A percentile compares a stretch with the other conserved stretches of the same genome.
These are phyloP conservation scores for Isotomurus palustris DNA, from an alignment of 2,888 invertebrate species.

Conservation along the genomic window DNA sequence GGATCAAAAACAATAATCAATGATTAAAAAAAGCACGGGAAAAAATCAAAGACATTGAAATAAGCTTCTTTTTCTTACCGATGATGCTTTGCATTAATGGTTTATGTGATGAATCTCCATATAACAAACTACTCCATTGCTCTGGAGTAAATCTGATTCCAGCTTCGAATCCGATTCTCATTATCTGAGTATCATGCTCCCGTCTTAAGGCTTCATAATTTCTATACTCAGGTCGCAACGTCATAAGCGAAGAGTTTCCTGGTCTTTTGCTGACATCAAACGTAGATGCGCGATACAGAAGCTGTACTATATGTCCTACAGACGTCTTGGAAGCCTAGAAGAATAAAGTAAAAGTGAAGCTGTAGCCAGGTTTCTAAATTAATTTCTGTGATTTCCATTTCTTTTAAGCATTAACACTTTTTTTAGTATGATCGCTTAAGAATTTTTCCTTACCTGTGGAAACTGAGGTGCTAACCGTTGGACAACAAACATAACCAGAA, in stretches of 20 bases:
- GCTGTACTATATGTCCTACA: conserved; percentile 81
- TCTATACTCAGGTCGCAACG: conserved; percentile 92
- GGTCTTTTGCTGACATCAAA: conserved; percentile 97
- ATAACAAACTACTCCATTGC: conserved; percentile 94
- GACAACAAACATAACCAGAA: conserved; percentile 97
- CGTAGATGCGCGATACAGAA: conserved; percentile 94
- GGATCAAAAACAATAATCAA: background rate
- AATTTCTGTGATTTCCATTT: background rate
- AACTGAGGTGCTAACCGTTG: conserved; percentile 92
- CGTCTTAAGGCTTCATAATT: conserved; percentile 82
- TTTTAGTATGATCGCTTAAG: background rate
- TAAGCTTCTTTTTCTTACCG: conserved; percentile 58
- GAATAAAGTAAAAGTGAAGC: background rate
- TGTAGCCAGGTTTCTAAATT: background rate
- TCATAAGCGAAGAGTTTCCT: conserved; percentile 96
- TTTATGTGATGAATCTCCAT: conserved; percentile 92
- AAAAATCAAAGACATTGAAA: background rate
- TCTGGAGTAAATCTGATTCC: conserved; percentile 95
- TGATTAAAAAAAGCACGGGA: background rate
- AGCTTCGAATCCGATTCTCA: conserved; percentile 96
- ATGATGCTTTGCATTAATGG: conserved; percentile 95
- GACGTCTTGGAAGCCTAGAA: conserved; percentile 24
- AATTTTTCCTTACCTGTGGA: conserved; percentile 58
- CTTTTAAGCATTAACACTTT: too few relatives aligned
- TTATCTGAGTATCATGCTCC: conserved; percentile 97